Base-by-base conservation (phyloP, 1,140 invertebrate species). In the Asbolus verrucosus region DNA sequence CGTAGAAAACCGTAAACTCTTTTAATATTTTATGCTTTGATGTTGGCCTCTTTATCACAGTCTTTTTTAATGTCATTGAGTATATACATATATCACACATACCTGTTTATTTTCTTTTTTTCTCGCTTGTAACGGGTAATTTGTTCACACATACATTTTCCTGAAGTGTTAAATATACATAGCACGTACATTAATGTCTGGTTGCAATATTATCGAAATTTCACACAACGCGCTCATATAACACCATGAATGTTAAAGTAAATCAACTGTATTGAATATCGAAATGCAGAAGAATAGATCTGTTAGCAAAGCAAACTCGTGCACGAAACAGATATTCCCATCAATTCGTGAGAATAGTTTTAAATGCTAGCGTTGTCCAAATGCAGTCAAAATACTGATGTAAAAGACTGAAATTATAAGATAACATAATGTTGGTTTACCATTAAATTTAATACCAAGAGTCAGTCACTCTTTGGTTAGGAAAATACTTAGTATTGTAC, bases 361-460 rank as follows among this genome's bases (percentile, higher is more conserved):
- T 5, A 27, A 54, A 54, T 54, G 46, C 24, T 50, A 50, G 11
- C 15, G 6, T 11, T 36, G 33, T 36, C 33, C 33, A n/a, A 11
- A 8, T 27, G 41, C 41, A 15, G 15, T 16, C 43, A 27, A 24
- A 27, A 13, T 11, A 14, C 5, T 11, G 46, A 27, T 54, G 46
- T 21, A 27, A 27, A 54, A 54, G 46, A 54, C 24, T 54, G 18
- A 54, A 54, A 54, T 54, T 54, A 54, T n/a, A 27, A 54, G 46
- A 54, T 54, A 27, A 27, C 24, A 8, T 27, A 54, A 54, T 54
- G 19, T n/a, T 21, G 46, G 46, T 27, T 50, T 50, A 50, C 16
- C 19, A 50, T 50, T 50, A 50, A 24, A 50, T 50, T 50, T 54
- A 54, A 54, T 54, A 6, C 21, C 19, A 24, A 24, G 43, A 18